phyloP scores from a whole-genome alignment of 30 jellyfish, hydroid and myxozoan genomes.

The Turritopsis rubra region DNA sequence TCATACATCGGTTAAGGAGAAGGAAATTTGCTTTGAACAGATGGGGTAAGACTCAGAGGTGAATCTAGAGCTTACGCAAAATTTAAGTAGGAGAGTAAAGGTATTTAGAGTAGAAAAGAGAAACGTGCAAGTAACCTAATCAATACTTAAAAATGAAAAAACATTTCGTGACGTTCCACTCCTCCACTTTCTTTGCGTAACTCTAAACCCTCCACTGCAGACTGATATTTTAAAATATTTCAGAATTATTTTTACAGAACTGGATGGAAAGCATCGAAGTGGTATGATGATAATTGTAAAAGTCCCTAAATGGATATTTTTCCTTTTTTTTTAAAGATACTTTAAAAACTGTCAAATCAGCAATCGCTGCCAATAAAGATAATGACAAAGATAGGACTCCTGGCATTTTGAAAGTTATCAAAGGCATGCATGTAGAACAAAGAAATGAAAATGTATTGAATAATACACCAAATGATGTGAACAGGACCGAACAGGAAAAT shows the following conservation, averaged over 20 bases:
- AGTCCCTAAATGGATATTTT: not conserved
- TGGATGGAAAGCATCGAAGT: too few relatives aligned
- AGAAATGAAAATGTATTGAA: not conserved
- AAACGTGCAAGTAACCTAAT: too few relatives aligned
- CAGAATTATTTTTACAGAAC: too few relatives aligned
- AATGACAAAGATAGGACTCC: not conserved
- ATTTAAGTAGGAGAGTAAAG: too few relatives aligned
- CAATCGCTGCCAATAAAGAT: not conserved
- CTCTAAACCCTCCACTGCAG: too few relatives aligned
- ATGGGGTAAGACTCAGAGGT: slow-evolving; percentile 15
- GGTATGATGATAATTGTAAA: not conserved
- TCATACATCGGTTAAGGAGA: slow-evolving; percentile 45
- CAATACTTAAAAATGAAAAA: too few relatives aligned
- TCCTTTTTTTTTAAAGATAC: not conserved
- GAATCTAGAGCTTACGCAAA: too few relatives aligned
- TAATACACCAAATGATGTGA: not conserved
- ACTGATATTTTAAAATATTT: too few relatives aligned
- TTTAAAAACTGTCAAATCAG: not conserved
- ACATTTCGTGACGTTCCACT: too few relatives aligned
- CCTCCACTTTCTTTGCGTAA: too few relatives aligned
- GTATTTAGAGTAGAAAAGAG: too few relatives aligned
- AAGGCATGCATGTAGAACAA: not conserved
- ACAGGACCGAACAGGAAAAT: too few relatives aligned
- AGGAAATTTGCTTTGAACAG: slow-evolving; percentile 5
- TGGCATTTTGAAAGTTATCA: not conserved